Evolutionary conservation across 2,113 vertebrate genomes (phyloP).

Genomic region (Ornithorhynchus anatinus): DNA sequence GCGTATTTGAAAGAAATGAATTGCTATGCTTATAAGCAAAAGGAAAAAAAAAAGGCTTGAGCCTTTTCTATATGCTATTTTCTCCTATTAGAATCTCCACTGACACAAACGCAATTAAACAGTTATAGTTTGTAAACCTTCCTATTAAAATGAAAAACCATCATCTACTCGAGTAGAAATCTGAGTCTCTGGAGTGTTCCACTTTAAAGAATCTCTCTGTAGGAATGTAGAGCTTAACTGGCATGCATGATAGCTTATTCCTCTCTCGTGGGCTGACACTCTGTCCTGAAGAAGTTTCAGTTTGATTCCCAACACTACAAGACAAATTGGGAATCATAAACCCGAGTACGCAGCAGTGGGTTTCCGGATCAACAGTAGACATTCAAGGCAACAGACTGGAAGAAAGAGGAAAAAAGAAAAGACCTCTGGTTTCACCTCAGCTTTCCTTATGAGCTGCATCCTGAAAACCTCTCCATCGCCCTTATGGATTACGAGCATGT

Average conservation of each 20-base stretch:
- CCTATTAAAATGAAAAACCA: conserved; percentile 21
- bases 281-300: neutral
- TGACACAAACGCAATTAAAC: conserved; percentile 1
- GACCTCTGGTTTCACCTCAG: neutral
- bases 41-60: neutral
- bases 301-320: conserved; percentile 23
- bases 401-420: neutral
- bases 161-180: neutral
- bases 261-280: neutral
- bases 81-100: conserved; percentile 10
- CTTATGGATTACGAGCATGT: conserved; percentile 60
- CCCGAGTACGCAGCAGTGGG: neutral
- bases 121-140: conserved; percentile 14
- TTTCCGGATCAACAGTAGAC: conserved; percentile 32
- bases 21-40: neutral
- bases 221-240: neutral
- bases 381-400: conserved; percentile 29
- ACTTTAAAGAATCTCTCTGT: conserved; percentile 23
- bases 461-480: conserved; percentile 33
- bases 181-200: neutral
- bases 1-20: neutral
- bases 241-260: neutral
- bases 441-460: neutral
- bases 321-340: conserved; percentile 46
- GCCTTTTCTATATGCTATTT: neutral